phyloP scores from a whole-genome alignment of 2,888 invertebrate genomes.

The Epistrophe eligans region DNA sequence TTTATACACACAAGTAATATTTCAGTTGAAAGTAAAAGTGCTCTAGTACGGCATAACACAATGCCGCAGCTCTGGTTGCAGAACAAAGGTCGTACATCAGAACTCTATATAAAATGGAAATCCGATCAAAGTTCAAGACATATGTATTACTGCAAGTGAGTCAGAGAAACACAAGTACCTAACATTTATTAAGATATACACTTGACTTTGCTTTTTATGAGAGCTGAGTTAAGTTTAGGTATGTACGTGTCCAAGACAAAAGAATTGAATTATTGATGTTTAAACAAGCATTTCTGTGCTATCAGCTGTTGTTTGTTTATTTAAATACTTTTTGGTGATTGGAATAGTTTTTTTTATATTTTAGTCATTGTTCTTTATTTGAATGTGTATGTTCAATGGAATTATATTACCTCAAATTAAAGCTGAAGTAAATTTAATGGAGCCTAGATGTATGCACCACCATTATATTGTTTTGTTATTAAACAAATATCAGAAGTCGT shows the following conservation, averaged over 20 bases:
- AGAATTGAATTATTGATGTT: slow-evolving; percentile 21
- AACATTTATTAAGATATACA: slow-evolving; percentile 11
- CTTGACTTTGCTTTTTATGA: slow-evolving; percentile 1
- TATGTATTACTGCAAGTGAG: slow-evolving; percentile 30
- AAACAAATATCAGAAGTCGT: background rate
- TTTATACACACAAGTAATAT: background rate
- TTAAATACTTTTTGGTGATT: background rate
- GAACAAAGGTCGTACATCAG: slow-evolving; percentile 58
- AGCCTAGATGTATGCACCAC: slow-evolving; percentile 5
- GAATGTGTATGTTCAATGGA: background rate
- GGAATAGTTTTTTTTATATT: slow-evolving; percentile 9
- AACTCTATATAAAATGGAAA: slow-evolving; percentile 21
- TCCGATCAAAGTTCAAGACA: slow-evolving; percentile 63
- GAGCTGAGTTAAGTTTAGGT: slow-evolving; percentile 15
- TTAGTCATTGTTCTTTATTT: background rate
- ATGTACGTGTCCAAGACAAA: slow-evolving; percentile 47
- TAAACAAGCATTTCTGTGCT: background rate
- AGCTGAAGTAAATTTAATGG: background rate
- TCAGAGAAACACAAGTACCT: slow-evolving; percentile 38
- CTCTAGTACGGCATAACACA: slow-evolving; percentile 18
- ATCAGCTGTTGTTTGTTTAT: slow-evolving; percentile 42
- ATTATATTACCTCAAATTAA: background rate
- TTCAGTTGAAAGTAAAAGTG: slow-evolving; percentile 38
- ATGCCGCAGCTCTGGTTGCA: slow-evolving; percentile 12
- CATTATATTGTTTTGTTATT: background rate